Conservation (phyloP, 2,113 vertebrate species). For the Eurypyga helias region DNA sequence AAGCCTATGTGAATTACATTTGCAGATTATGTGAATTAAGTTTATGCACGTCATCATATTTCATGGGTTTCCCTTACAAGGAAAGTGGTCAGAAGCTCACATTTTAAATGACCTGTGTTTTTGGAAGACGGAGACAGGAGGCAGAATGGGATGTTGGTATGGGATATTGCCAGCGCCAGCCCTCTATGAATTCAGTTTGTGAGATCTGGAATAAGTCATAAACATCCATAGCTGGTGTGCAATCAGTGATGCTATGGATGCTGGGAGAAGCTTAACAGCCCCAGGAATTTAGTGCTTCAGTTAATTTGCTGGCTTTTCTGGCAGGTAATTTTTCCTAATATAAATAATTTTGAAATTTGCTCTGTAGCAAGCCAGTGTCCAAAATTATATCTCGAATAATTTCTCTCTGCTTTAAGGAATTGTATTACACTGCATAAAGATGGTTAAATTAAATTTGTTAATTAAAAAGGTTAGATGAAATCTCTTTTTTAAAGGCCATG, state of each 20-base stretch:
- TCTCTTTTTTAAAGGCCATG: not conserved
- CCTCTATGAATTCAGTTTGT: not conserved
- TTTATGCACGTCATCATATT: not conserved
- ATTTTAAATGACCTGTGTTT: not conserved
- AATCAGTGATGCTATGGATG: not conserved
- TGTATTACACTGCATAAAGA: not conserved
- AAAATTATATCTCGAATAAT: not conserved
- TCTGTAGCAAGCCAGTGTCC: not conserved
- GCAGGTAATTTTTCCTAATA: not conserved
- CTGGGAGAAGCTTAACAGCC: not conserved
- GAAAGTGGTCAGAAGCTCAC: not conserved
- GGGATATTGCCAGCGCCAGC: not conserved
- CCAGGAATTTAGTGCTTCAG: not conserved
- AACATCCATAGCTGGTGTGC: not conserved
- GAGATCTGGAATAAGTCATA: not conserved
- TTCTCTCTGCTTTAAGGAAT: not conserved
- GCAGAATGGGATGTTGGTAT: not conserved
- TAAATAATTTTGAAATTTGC: not conserved
- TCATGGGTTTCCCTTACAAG: not conserved
- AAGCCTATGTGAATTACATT: not conserved
- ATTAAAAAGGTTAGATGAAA: not conserved
- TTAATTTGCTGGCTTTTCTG: not conserved
- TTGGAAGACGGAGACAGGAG: not conserved
- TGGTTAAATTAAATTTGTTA: not conserved
- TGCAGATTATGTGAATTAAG: not conserved